These are phyloP conservation scores for Melipona quadrifasciata DNA, from an alignment of 1,140 invertebrate genomes.

Conservation along the genomic window DNA sequence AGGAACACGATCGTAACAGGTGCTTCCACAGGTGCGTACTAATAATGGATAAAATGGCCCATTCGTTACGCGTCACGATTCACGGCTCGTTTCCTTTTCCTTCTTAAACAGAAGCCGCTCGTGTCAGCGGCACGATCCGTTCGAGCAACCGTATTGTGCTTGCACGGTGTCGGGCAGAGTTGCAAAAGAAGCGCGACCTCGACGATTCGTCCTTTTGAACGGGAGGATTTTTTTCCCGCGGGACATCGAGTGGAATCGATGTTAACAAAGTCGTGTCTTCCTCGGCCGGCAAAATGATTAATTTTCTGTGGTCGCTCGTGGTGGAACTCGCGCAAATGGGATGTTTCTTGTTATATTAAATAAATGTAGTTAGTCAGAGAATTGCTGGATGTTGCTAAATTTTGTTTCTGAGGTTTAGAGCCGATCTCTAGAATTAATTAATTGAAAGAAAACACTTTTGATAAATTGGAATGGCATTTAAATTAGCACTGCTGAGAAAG, in stretches of 20 bases:
- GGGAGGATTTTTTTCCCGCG: not conserved
- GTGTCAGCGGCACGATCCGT: not conserved
- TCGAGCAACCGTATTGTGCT: not conserved
- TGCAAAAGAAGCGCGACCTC: not conserved
- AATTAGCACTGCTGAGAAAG: too few species aligned
- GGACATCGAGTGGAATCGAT: not conserved
- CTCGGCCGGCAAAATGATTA: not conserved
- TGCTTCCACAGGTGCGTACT: slow-evolving; percentile 39
- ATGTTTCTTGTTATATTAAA: not conserved
- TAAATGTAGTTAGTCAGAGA: too few species aligned
- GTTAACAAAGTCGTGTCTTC: not conserved
- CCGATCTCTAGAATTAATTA: too few species aligned
- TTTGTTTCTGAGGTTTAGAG: too few species aligned
- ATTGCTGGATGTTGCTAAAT: too few species aligned
- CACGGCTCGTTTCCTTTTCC: slow-evolving; percentile 8
- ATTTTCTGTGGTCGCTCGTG: not conserved
- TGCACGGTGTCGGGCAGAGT: not conserved
- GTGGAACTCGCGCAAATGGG: not conserved
- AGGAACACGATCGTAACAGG: slow-evolving; percentile 47
- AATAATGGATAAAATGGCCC: slow-evolving; percentile 37
- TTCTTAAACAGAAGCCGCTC: not conserved
- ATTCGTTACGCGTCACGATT: slow-evolving; percentile 50
- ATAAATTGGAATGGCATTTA: too few species aligned
- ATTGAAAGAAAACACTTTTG: too few species aligned
- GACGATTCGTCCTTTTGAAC: too few species aligned